Evolutionary conservation across 2,888 invertebrate species (phyloP), one percentile per base, ranked within the genome.

Genomic region (Phrixothrix hirtus): DNA sequence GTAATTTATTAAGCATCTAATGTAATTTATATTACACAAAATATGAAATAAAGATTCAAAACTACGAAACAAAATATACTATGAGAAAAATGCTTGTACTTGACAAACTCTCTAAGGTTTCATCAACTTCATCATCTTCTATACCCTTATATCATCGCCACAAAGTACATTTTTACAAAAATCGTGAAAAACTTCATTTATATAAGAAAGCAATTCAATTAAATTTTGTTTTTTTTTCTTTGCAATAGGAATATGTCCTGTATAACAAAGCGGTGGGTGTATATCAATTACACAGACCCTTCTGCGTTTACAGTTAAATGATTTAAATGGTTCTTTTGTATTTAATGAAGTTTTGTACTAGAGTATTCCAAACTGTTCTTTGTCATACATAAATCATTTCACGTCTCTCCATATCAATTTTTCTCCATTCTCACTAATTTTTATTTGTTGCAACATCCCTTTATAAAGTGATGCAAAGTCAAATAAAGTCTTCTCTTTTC

Each of bases 391-490:
- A 7, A 37, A 26, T 26, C 37, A 37, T 37, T 37, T 37, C 14
- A 37, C 26, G n/a, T 37, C 37, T 11, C 14, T 37, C 37, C 26
- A 37, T 9, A 37, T 12, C 25, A 37, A 37, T 26, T 37, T 37
- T 11, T 25, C 37, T 2, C 26, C 26, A 2, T 2, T 11, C 14
- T 21, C 36, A 36, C 21, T 36, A 4, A 11, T 16, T 12, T 36
- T 36, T 12, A 21, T 36, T 36, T 36, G 36, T 12, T 36, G 36
- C 21, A 35, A 16, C 15, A 17, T 6, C 3, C 12, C 21, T 36
- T 36, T 36, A 25, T 21, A 37, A 25, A 37, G 25, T 12, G 25
- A 25, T 6, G 37, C 37, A 25, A 26, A 37, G 14, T 37, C 37
- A 12, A 26, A 37, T n/a, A 14, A 37, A 37, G 14, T 37, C 37